A percentile compares a stretch with the other conserved stretches of the same genome.
phyloP scores from a whole-genome alignment of 2,888 invertebrate genomes.

The Arctia plantaginis region DNA sequence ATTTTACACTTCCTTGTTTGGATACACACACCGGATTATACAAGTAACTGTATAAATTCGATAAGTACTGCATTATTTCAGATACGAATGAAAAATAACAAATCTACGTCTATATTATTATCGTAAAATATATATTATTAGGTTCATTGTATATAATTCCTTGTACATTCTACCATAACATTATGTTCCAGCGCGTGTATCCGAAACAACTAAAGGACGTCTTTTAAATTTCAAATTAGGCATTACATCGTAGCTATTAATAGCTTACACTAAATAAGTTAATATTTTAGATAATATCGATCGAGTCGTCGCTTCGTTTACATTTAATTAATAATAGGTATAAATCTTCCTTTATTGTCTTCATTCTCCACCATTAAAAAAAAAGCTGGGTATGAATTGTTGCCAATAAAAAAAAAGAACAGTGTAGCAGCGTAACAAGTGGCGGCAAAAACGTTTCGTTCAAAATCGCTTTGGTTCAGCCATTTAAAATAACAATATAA shows the following conservation, averaged over 20 bases:
- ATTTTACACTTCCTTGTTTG: constrained; percentile 48
- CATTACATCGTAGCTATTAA: constrained; percentile 67
- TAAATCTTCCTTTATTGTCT: constrained; percentile 86
- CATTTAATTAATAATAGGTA: constrained; percentile 81
- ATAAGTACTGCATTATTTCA: constrained; percentile 17
- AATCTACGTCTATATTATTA: constrained; percentile 19
- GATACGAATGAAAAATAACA: constrained; percentile 11
- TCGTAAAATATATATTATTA: constrained; percentile 41
- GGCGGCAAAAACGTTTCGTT: constrained; percentile 74
- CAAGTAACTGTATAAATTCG: constrained; percentile 49
- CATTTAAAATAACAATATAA: constrained; percentile 65
- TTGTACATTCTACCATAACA: constrained; percentile 7
- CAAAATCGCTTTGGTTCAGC: constrained; percentile 80
- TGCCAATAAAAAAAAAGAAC: constrained; percentile 52
- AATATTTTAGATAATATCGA: constrained; percentile 79
- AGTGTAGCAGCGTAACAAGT: constrained; percentile 78
- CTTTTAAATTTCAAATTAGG: constrained; percentile 63
- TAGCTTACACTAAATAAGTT: constrained; percentile 78
- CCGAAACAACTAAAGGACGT: constrained; percentile 57
- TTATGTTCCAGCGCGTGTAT: constrained; percentile 59
- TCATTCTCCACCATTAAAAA: constrained; percentile 79
- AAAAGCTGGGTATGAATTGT: constrained; percentile 70
- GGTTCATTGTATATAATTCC: constrained; percentile 27
- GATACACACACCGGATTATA: constrained; percentile 45
- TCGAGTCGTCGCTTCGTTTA: constrained; percentile 78